Conservation (phyloP, 2,113 vertebrate genomes). For the Corythornis cristatus region DNA sequence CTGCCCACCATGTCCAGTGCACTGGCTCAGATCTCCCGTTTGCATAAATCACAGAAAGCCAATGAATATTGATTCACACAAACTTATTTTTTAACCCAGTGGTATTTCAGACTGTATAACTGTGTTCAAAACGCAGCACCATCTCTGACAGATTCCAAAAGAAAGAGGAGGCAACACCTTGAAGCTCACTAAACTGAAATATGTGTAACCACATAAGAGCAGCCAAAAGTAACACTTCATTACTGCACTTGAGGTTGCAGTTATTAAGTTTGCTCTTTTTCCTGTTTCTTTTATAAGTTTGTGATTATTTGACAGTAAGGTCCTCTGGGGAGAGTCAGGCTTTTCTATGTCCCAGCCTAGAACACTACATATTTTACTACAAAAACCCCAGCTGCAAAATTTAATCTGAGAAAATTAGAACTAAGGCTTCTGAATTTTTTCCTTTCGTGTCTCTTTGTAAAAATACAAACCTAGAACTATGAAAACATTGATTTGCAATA, state of each 20-base stretch:
- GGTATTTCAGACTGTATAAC: not conserved
- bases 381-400: not conserved
- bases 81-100: not conserved
- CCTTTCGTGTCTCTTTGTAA: conserved; percentile 18
- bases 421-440: not conserved
- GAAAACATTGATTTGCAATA: conserved; percentile 53
- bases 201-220: not conserved
- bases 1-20: not conserved
- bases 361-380: not conserved
- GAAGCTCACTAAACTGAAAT: conserved; percentile 36
- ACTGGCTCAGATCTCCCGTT: not conserved
- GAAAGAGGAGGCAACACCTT: not conserved
- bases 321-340: conserved; percentile 10
- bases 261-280: conserved; percentile 34
- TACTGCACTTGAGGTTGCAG: not conserved
- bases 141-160: not conserved
- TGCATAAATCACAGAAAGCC: not conserved
- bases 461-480: not conserved
- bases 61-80: not conserved
- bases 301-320: not conserved
- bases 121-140: not conserved
- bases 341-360: not conserved
- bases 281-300: conserved; percentile 43
- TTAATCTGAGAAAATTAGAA: conserved; percentile 47
- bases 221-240: conserved; percentile 62